Base-by-base conservation (phyloP, 2,797 vertebrate species). In the Typhlichthys subterraneus region DNA sequence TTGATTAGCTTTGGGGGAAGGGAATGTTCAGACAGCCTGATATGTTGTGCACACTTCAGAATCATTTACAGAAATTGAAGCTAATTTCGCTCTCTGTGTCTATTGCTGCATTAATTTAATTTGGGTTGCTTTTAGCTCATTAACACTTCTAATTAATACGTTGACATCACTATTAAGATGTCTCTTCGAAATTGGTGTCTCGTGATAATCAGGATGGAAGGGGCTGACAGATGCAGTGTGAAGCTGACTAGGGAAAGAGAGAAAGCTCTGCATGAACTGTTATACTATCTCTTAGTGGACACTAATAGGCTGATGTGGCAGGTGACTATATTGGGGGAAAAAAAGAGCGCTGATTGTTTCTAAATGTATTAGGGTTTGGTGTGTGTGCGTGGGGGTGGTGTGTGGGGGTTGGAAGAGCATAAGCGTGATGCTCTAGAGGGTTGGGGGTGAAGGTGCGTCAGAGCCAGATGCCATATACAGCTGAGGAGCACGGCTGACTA, bases 91-190 rank as follows among this genome's bases (percentile, higher is more conserved):
- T 99, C 96, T 97, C 97, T 96, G 95, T 92, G 94, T 97, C 97
- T 98, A 97, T 96, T 95, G 96, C 96, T 94, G 95, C 95, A 99
- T 98, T 99, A 99, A 99, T 99, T 99, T 99, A 99, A 99, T 99
- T 99, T 99, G 96, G 95, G 95, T 95, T 98, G 95, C 97, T 98
- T 99, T 98, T 99, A 98, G 97, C 97, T 98, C 97, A 99, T 99
- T 99, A 99, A 99, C 97, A 99, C 97, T 95, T 99, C 97, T 99
- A 99, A 99, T 99, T 99, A 99, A 99, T 99, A 98, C 95, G 95
- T 97, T 97, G 97, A 99, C 97, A 99, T 98, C 96, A 95, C 97
- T 97, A 99, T 99, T 99, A 99, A 99, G 97, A 98, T 96, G 97
- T 99, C 96, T 97, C 96, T 98, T 97, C 97, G 96, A 99, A 99